Conservation (phyloP, 2,113 vertebrate genomes). For the Barbus barbus region DNA sequence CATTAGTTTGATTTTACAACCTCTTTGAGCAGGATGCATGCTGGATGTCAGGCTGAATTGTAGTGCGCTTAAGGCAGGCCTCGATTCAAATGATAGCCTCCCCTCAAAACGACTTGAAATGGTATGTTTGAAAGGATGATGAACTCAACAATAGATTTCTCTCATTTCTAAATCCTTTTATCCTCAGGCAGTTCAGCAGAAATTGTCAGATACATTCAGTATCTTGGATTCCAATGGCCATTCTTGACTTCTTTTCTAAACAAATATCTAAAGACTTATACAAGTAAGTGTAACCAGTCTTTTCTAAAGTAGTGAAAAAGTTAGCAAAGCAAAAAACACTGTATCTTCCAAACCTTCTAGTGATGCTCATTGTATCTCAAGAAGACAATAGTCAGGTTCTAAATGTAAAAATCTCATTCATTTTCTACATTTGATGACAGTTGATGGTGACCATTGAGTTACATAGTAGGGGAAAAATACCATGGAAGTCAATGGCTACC, state of each 20-base stretch:
- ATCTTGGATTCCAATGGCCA: background rate
- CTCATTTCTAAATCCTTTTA: background rate
- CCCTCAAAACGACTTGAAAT: background rate
- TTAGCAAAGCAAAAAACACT: background rate
- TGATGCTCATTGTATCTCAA: background rate
- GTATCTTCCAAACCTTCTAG: background rate
- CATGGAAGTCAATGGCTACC: background rate
- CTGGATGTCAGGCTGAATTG: background rate
- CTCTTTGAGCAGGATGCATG: conserved; percentile 16
- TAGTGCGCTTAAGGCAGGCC: background rate
- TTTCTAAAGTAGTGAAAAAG: background rate
- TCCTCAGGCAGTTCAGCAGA: background rate
- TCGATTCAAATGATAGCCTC: background rate
- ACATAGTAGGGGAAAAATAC: no score
- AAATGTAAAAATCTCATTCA: no score
- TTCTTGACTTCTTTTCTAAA: background rate
- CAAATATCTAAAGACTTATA: background rate
- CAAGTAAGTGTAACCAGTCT: background rate
- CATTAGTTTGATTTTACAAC: conserved; percentile 57
- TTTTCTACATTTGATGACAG: no score
- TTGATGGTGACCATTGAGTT: no score
- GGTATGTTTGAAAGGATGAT: background rate
- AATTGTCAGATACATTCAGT: background rate
- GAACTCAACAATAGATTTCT: background rate
- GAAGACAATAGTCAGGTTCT: background rate